Conservation (phyloP, 2,888 invertebrate genomes). For the Aelia acuminata region DNA sequence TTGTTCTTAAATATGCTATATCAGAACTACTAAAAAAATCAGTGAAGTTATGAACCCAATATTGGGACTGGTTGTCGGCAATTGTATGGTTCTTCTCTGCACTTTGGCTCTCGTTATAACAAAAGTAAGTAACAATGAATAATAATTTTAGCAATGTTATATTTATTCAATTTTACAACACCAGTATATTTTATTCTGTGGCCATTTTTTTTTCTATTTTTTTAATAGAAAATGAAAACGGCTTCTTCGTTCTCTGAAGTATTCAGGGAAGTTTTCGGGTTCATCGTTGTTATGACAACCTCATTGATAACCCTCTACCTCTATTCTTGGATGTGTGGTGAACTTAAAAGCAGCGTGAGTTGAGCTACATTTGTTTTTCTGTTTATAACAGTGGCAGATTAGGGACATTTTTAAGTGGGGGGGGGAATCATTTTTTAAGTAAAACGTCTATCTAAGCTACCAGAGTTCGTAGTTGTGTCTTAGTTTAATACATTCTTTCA, state of each 20-base stretch:
- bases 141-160: background rate
- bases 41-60: constrained; percentile 52
- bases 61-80: constrained; percentile 43
- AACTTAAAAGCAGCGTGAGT: constrained; percentile 52
- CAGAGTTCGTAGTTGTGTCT: too few species aligned
- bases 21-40: constrained; percentile 48
- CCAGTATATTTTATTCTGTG: background rate
- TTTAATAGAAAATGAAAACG: constrained; percentile 47
- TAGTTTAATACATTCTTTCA: too few species aligned
- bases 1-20: background rate
- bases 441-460: too few species aligned
- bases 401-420: too few species aligned
- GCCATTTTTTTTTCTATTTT: too few species aligned
- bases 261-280: constrained; percentile 42
- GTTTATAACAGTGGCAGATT: too few species aligned
- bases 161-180: background rate
- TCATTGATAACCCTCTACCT: constrained; percentile 53
- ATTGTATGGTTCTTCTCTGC: constrained; percentile 42
- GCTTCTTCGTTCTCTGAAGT: constrained; percentile 45
- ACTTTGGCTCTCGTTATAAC: constrained; percentile 48
- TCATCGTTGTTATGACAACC: constrained; percentile 54
- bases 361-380: background rate
- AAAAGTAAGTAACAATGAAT: background rate
- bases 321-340: constrained; percentile 57
- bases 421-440: too few species aligned